Evolutionary conservation across 2,113 vertebrate species (phyloP).

Genomic region (Tinamus guttatus): DNA sequence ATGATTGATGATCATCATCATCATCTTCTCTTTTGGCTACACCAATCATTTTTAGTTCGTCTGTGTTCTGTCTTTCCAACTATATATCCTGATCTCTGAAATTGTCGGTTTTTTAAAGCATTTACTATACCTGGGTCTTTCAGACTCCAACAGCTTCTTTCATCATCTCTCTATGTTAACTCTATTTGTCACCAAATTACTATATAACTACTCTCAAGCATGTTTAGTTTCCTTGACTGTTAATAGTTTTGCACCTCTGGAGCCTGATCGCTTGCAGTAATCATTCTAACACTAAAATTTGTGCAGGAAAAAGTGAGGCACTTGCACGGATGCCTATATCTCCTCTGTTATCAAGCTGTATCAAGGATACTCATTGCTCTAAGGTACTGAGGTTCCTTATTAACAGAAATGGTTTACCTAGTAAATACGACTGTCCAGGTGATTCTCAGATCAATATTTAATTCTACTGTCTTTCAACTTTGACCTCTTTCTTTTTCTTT

Average conservation of each 20-base stretch:
- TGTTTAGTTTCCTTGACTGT: neutral
- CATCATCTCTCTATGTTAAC: neutral
- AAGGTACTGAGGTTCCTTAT: neutral
- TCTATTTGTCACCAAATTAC: neutral
- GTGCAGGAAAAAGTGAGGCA: neutral
- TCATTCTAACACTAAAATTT: neutral
- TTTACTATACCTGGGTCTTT: neutral
- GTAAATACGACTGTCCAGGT: neutral
- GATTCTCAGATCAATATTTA: neutral
- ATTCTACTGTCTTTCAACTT: neutral
- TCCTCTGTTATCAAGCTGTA: neutral
- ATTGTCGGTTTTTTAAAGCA: neutral
- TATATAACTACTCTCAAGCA: neutral
- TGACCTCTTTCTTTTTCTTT: neutral
- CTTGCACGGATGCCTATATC: fast-evolving
- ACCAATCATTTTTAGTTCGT: neutral
- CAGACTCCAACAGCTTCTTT: neutral
- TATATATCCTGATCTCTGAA: neutral
- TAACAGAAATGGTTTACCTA: neutral
- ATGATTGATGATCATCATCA: too few species aligned
- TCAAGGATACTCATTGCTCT: neutral
- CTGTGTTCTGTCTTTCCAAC: neutral
- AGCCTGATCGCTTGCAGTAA: neutral
- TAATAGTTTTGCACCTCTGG: neutral
- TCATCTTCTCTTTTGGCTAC: fast-evolving